Conservation (phyloP, 1,140 invertebrate genomes). For the Zaprionus nigranus region DNA sequence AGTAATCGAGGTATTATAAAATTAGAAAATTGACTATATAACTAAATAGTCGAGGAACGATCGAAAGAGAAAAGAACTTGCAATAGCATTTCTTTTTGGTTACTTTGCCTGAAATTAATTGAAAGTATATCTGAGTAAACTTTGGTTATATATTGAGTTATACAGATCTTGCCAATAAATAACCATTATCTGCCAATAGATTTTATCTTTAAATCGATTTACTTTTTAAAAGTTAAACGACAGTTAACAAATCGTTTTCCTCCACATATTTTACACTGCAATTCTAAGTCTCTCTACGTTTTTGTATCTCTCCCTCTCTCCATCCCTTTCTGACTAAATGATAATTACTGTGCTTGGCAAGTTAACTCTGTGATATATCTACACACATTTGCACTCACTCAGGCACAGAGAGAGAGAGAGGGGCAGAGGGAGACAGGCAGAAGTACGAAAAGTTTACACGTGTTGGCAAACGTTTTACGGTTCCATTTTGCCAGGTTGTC, state of each 20-base stretch:
- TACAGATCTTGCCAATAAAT: no score
- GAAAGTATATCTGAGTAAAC: no score
- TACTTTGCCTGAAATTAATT: no score
- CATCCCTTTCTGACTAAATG: conserved; percentile 3
- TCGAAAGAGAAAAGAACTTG: no score
- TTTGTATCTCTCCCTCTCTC: not conserved
- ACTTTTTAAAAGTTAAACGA: not conserved
- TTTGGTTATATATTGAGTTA: no score
- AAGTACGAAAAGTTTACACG: conserved; percentile 68
- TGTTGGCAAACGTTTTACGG: conserved; percentile 73
- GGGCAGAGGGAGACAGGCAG: conserved; percentile 9
- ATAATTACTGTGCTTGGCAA: conserved; percentile 38
- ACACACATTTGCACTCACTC: conserved; percentile 35
- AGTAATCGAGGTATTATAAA: no score
- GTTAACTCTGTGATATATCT: conserved; percentile 20
- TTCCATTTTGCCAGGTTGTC: conserved; percentile 50
- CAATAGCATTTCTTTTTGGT: no score
- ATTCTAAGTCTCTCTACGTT: conserved; percentile 12
- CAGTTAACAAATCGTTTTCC: not conserved
- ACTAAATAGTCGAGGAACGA: no score
- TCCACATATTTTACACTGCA: not conserved
- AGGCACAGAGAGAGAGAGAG: not conserved
- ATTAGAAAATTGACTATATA: no score
- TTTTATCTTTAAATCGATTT: not conserved
- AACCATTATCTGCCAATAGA: not conserved